Conservation (phyloP, 2,888 invertebrate genomes). For the Leptinotarsa juncta region DNA sequence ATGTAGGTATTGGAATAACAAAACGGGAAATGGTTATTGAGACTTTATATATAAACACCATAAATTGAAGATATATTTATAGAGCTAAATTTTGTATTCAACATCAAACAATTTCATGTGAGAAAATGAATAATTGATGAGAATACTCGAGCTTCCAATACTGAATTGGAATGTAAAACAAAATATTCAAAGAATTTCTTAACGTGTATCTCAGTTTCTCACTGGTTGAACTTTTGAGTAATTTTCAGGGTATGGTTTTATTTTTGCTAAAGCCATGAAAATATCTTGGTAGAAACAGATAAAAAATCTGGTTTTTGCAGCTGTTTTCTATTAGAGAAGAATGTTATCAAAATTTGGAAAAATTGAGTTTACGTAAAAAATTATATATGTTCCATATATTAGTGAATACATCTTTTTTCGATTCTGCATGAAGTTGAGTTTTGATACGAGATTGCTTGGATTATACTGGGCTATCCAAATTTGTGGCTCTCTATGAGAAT, state of each 20-base stretch:
- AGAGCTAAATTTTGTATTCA: conserved; percentile 4
- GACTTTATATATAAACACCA: background rate
- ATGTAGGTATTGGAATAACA: conserved; percentile 1
- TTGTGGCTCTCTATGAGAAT: no score
- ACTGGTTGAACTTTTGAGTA: background rate
- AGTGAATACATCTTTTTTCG: no score
- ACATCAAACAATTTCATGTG: conserved; percentile 11
- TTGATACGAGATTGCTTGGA: no score
- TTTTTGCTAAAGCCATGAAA: background rate
- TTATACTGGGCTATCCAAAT: no score
- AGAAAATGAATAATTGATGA: conserved; percentile 20
- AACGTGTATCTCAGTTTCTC: background rate
- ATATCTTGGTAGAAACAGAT: background rate
- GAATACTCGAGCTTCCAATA: conserved; percentile 5
- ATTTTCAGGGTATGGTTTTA: background rate
- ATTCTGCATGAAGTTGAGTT: no score
- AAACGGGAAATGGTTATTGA: conserved; percentile 7
- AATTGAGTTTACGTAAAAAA: no score
- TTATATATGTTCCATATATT: no score
- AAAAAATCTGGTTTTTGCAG: no score
- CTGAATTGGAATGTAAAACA: conserved; percentile 10
- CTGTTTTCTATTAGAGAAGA: no score
- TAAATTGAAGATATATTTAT: conserved; percentile 4
- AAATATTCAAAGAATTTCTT: conserved; percentile 9
- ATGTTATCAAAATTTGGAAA: no score